These are phyloP conservation scores for Leptinotarsa undecemlineata DNA, from an alignment of 1,140 invertebrate species.

Conservation along the genomic window DNA sequence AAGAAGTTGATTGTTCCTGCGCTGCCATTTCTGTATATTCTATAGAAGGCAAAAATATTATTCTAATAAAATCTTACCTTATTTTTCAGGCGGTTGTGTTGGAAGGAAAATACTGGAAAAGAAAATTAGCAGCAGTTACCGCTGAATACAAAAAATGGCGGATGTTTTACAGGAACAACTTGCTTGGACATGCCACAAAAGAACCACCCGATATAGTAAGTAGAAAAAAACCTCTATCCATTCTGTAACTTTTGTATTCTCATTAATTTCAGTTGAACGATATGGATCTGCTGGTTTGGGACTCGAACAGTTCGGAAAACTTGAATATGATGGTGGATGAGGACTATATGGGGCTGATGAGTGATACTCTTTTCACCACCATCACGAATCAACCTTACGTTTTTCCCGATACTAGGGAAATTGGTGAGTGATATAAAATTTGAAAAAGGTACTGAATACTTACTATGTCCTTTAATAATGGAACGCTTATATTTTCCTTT, in stretches of 20 bases:
- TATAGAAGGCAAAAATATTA: too few species aligned
- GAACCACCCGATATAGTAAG: slow-evolving; percentile 77
- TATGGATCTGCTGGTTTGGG: slow-evolving; percentile 78
- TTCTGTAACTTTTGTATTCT: too few species aligned
- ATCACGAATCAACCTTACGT: slow-evolving; percentile 90
- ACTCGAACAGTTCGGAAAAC: slow-evolving; percentile 66
- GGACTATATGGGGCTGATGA: slow-evolving; percentile 87
- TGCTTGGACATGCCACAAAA: slow-evolving; percentile 74
- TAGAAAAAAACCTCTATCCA: not conserved
- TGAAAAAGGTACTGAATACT: not conserved
- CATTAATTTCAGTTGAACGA: slow-evolving; percentile 67
- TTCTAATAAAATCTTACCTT: too few species aligned
- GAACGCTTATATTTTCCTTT: too few species aligned
- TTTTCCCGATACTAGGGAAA: slow-evolving; percentile 95
- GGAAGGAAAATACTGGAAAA: slow-evolving; percentile 99
- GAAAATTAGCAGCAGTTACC: slow-evolving; percentile 92
- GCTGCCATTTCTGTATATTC: too few species aligned
- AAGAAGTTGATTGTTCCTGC: too few species aligned
- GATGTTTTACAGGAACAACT: slow-evolving; percentile 87
- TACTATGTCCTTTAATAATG: too few species aligned
- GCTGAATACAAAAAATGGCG: slow-evolving; percentile 99
- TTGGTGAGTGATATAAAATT: slow-evolving; percentile 66
- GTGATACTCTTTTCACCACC: slow-evolving; percentile 87
- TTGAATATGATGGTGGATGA: slow-evolving; percentile 83
- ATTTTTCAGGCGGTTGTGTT: slow-evolving; percentile 82